Percentiles rank a stretch among this genome's conserved stretches.
Evolutionary conservation across 2,888 invertebrate species (phyloP).

Genomic region (Hydrotaea cyrtoneurina): DNA sequence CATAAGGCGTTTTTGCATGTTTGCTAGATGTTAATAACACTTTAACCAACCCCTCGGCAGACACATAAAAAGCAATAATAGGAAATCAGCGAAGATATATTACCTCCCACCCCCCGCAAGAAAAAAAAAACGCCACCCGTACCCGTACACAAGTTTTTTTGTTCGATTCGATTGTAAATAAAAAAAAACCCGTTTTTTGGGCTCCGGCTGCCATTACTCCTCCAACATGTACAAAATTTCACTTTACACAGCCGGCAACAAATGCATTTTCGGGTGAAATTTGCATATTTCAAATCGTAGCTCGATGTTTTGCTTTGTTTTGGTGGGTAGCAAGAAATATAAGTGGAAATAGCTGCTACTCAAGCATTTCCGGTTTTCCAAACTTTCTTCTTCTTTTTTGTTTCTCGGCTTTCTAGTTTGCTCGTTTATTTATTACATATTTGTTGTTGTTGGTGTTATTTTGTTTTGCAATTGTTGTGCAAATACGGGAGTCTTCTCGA

Average conservation of each 20-base stretch:
- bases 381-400: conserved; percentile 11
- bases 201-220: background rate
- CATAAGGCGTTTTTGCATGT: conserved; percentile 50
- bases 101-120: conserved; percentile 4
- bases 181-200: background rate
- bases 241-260: conserved; percentile 18
- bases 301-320: background rate
- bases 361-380: conserved; percentile 59
- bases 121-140: conserved; percentile 36
- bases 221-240: conserved; percentile 12
- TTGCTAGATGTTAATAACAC: conserved; percentile 62
- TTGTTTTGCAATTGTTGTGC: conserved; percentile 34
- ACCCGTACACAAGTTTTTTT: background rate
- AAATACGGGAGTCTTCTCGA: conserved; percentile 27
- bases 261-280: conserved; percentile 50
- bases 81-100: conserved; percentile 49
- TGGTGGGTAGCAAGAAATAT: conserved; percentile 9
- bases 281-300: conserved; percentile 56
- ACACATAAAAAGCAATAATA: conserved; percentile 27
- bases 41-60: conserved; percentile 32
- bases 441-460: background rate
- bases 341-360: conserved; percentile 63
- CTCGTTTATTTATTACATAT: conserved; percentile 33
- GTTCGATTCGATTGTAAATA: conserved; percentile 15
- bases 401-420: conserved; percentile 14